Evolutionary conservation across 53 echinoderm and acorn worm genomes (phyloP).

Genomic region (Hippasteria phrygiana): DNA sequence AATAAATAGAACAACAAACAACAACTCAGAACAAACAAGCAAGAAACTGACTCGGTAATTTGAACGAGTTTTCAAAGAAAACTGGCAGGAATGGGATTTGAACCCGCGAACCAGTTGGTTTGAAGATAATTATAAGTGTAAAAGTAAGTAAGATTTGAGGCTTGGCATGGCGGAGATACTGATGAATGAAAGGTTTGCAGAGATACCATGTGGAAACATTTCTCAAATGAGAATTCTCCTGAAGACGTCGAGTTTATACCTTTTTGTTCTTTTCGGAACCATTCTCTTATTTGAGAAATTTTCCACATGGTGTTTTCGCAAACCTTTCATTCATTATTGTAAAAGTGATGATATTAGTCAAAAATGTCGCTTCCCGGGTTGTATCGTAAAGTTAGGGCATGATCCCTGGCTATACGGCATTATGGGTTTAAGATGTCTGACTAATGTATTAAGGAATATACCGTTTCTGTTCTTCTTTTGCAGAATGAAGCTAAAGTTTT

Average conservation of each 20-base stretch:
- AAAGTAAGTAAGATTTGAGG: too few relatives aligned
- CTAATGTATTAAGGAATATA: background rate
- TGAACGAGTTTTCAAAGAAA: too few relatives aligned
- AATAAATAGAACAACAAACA: background rate
- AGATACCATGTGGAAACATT: too few relatives aligned
- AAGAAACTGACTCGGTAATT: background rate
- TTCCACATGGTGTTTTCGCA: background rate
- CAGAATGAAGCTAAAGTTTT: constrained; percentile 19
- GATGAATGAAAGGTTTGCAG: background rate
- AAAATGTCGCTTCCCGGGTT: too few relatives aligned
- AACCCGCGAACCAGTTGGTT: too few relatives aligned
- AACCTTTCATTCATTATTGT: background rate
- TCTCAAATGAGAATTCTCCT: background rate
- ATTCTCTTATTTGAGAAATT: too few relatives aligned
- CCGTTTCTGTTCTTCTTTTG: background rate
- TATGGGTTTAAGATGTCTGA: too few relatives aligned
- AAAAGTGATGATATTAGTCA: background rate
- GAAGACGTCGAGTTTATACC: background rate
- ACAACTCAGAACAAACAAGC: background rate
- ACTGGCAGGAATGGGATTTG: too few relatives aligned
- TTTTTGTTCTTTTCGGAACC: background rate
- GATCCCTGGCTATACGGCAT: too few relatives aligned
- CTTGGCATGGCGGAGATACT: background rate
- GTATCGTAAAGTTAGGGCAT: too few relatives aligned
- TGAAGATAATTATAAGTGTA: too few relatives aligned